Evolutionary conservation across 2,888 invertebrate genomes (phyloP).

Genomic region (Scaptomyza cyrtandrae): DNA sequence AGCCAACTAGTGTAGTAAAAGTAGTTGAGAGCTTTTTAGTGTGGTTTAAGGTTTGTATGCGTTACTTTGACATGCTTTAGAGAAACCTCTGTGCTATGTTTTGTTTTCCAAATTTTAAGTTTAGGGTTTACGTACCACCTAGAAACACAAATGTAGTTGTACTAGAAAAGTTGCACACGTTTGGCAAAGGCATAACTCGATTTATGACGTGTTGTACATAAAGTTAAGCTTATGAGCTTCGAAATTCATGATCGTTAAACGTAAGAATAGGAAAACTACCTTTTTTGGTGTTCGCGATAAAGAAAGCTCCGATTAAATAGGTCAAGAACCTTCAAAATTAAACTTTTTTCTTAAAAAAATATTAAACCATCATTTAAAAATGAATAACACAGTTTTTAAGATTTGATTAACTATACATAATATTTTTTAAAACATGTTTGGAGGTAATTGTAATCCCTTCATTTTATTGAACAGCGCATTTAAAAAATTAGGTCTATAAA

Average conservation of each 20-base stretch:
- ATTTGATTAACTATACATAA: too few relatives aligned
- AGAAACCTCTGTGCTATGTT: constrained; percentile 1
- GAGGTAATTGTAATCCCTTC: too few relatives aligned
- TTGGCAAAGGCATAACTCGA: background rate
- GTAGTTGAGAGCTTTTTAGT: constrained; percentile 47
- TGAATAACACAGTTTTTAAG: too few relatives aligned
- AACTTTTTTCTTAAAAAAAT: too few relatives aligned
- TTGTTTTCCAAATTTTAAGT: background rate
- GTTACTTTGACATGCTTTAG: constrained; percentile 46
- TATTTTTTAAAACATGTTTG: too few relatives aligned
- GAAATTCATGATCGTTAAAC: background rate
- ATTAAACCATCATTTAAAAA: too few relatives aligned
- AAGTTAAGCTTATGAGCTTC: background rate
- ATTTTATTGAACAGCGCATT: too few relatives aligned
- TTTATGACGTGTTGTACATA: background rate
- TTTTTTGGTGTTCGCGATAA: too few relatives aligned
- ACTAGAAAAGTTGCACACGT: constrained; percentile 9
- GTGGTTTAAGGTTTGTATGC: constrained; percentile 61
- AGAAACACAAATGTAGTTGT: constrained; percentile 12
- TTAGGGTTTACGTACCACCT: constrained; percentile 8
- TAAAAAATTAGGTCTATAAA: too few relatives aligned
- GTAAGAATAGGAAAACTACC: background rate
- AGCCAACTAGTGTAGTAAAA: constrained; percentile 44
- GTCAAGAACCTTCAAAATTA: too few relatives aligned
- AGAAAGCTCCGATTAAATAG: too few relatives aligned